Evolutionary conservation across 2,797 vertebrate genomes (phyloP), one percentile per base, ranked within the genome.

Genomic region (Ceyx erithaca): DNA sequence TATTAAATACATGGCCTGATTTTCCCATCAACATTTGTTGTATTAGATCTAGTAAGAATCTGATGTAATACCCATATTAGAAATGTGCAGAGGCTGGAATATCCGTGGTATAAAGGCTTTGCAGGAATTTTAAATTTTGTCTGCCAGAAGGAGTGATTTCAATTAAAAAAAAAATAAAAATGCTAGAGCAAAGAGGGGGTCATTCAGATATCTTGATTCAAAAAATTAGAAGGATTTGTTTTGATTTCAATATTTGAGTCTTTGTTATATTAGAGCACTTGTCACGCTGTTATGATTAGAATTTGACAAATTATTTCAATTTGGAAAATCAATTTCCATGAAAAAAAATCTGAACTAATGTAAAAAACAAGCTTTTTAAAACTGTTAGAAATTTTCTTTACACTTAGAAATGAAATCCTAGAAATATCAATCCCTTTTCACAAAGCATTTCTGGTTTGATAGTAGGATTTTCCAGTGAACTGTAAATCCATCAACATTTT

Each of bases 161-260:
- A 88, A 18, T 64, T 28, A 55, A 80, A 84, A 77, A 10, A 71
- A 76, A 90, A 88, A 62, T 75, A 16, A 68, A 28, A 88, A 37
- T 77, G 59, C 28, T 21, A 89, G 17, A 73, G 41, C 18, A 73
- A 79, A 66, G 41, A 68, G 12, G 35, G 52, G 90, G 71, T 94
- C 92, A 90, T 70, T 73, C n/a, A 85, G 25, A 63, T 89, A 49
- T 63, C 61, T 73, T 45, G 20, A 72, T 90, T 93, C 68, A 80
- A 81, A 93, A 95, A 92, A 95, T 92, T 82, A 94, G 61, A 73
- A 77, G 37, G n/a, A 85, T 89, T 95, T 90, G 84, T 90, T 95
- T 93, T 95, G 84, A 93, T 92, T 92, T 92, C 45, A 77, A 3
- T 80, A 13, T 57, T 82, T 85, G 61, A 82, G 26, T 80, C 86